Evolutionary conservation across 2,113 vertebrate genomes (phyloP), one percentile per base, ranked within the genome.

Genomic region (Colius striatus): DNA sequence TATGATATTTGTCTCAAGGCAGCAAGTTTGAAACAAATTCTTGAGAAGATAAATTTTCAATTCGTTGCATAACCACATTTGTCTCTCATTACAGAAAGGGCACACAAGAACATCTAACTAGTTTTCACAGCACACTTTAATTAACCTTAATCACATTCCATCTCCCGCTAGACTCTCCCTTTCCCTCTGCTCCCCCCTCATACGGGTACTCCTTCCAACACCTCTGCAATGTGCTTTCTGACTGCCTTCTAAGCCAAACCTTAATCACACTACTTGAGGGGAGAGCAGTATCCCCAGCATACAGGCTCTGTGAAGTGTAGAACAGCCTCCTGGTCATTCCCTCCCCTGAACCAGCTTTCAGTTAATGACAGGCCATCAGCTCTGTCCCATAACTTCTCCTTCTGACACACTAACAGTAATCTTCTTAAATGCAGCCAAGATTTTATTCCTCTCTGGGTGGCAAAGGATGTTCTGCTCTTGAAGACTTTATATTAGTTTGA

Each of bases 141-240:
- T 96, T 94, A 96, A 94, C 72, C 85, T 88, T 77, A 66, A 94
- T 88, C 79, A 74, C 76, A 92, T 74, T 88, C 51, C n/a, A 94
- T 51, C 38, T 92, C 68, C 90, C 60, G 26, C 68, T 57, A 82
- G 17, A 68, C 83, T 74, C 60, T 81, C 54, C 74, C 62, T 81
- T 73, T 87, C 58, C 58, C 43, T 90, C 63, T 4, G 4, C 48
- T 67, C 43, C 21, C 10, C 25, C 5, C 21, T 53, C 55, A 23
- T 1, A 84, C 1, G 4, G 61, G 36, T 78, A 54, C 76, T 82
- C 50, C 60, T 73, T 77, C 27, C 54, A 73, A 47, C 41, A 87
- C 13, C 43, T 80, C 70, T 19, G 3, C 55, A 80, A 26, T 32
- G 38, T 10, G 32, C 34, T 60, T 93, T 83, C 45, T 70, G 65